Conservation (phyloP, 2,888 invertebrate species). For the Drosophila flavopinicola region DNA sequence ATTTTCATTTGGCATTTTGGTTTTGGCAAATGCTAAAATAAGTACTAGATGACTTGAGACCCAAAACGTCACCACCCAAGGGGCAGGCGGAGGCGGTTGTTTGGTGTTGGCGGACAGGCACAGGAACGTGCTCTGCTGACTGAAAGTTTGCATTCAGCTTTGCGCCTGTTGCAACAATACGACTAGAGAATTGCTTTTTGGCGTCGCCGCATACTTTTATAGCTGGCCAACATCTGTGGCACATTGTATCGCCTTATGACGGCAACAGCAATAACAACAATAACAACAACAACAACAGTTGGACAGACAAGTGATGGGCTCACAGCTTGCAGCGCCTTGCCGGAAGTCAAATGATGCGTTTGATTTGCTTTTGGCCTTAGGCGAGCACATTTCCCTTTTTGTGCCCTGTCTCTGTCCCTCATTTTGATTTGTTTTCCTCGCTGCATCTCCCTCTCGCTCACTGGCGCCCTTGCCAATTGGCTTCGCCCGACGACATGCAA, state of each 20-base stretch:
- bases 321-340: constrained; percentile 60
- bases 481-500: constrained; percentile 48
- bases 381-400: no score
- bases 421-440: constrained; percentile 26
- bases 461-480: constrained; percentile 42
- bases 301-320: constrained; percentile 46
- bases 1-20: constrained; percentile 17
- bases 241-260: constrained; percentile 55
- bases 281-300: constrained; percentile 10
- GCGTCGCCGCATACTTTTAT: constrained; percentile 43
- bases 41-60: constrained; percentile 1
- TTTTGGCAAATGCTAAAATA: constrained; percentile 28
- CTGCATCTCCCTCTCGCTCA: constrained; percentile 17
- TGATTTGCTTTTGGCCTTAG: constrained; percentile 62
- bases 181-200: constrained; percentile 45
- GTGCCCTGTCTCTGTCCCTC: constrained; percentile 6
- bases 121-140: constrained; percentile 35
- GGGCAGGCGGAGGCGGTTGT: background rate
- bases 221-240: constrained; percentile 61
- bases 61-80: constrained; percentile 41
- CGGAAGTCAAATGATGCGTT: constrained; percentile 76
- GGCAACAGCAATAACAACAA: constrained; percentile 28
- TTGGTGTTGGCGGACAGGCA: background rate
- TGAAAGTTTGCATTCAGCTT: constrained; percentile 43
- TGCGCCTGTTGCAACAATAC: constrained; percentile 40